Evolutionary conservation across 2,888 invertebrate genomes (phyloP).

Genomic region (Maniola hyperantus): DNA sequence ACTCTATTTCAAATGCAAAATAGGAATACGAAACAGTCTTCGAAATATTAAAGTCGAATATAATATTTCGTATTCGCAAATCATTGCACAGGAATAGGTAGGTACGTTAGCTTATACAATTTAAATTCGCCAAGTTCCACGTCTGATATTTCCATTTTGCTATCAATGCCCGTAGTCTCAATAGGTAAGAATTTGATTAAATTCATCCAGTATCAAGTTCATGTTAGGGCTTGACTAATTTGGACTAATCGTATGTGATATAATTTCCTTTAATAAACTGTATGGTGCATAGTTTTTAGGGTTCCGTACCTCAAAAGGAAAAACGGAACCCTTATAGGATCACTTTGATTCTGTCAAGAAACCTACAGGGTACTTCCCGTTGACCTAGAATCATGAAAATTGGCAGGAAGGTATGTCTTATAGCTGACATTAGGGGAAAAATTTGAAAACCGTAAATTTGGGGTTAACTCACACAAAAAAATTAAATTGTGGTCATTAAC

Average conservation of each 20-base stretch:
- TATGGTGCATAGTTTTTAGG: neutral
- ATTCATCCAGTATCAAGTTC: no score
- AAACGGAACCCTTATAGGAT: no score
- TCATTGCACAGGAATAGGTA: neutral
- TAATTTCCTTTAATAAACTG: neutral
- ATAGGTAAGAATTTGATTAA: neutral
- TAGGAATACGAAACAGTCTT: neutral
- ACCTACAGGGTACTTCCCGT: no score
- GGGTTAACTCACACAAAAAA: no score
- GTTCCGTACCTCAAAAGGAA: no score
- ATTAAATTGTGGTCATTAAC: no score
- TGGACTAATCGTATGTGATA: neutral
- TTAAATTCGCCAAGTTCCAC: conserved; percentile 4
- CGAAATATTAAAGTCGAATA: neutral
- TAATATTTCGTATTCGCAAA: conserved; percentile 3
- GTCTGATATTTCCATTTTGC: neutral
- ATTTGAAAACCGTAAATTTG: no score
- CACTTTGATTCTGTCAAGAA: no score
- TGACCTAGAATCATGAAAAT: no score
- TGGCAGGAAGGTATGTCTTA: no score
- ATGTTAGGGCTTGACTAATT: neutral
- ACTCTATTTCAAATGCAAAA: neutral
- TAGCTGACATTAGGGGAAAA: no score
- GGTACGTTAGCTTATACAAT: neutral
- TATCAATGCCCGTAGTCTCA: neutral